A percentile compares a stretch with the other conserved stretches of the same genome.
Conservation (phyloP, 2,797 vertebrate species). For the Etheostoma nigrum region DNA sequence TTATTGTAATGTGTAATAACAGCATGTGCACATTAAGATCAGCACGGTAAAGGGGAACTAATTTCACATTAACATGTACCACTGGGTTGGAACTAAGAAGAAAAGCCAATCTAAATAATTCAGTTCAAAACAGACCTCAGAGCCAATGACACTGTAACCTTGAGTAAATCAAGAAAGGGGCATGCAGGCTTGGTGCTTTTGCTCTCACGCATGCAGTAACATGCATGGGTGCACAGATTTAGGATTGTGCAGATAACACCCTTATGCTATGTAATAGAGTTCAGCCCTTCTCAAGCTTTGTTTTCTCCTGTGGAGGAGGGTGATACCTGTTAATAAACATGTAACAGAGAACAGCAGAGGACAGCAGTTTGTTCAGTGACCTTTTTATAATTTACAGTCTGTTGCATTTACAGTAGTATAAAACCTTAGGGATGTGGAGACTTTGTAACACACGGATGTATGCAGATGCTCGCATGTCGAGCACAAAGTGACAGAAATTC, state of each 20-base stretch:
- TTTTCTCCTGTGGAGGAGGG: slow-evolving; percentile 3
- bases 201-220: slow-evolving; percentile 41
- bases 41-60: slow-evolving; percentile 68
- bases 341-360: slow-evolving; percentile 30
- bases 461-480: neutral
- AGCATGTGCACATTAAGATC: slow-evolving; percentile 55
- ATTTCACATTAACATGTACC: slow-evolving; percentile 76
- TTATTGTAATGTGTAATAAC: slow-evolving; percentile 50
- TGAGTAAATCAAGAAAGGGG: slow-evolving; percentile 57
- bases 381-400: slow-evolving; percentile 49
- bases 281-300: slow-evolving; percentile 25
- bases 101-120: slow-evolving; percentile 75
- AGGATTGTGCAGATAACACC: slow-evolving; percentile 31
- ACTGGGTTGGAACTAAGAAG: slow-evolving; percentile 72
- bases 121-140: slow-evolving; percentile 58
- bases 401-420: slow-evolving; percentile 13
- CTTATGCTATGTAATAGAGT: slow-evolving; percentile 13
- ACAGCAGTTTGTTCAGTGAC: slow-evolving; percentile 43
- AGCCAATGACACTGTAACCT: slow-evolving; percentile 54
- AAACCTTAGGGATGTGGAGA: slow-evolving; percentile 13
- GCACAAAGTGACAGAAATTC: slow-evolving; percentile 34
- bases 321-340: slow-evolving; percentile 39
- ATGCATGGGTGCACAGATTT: slow-evolving; percentile 49
- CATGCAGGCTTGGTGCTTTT: slow-evolving; percentile 29
- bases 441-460: slow-evolving; percentile 19